Base-by-base conservation (phyloP, 2,113 vertebrate genomes). In the Donacobius atricapilla region DNA sequence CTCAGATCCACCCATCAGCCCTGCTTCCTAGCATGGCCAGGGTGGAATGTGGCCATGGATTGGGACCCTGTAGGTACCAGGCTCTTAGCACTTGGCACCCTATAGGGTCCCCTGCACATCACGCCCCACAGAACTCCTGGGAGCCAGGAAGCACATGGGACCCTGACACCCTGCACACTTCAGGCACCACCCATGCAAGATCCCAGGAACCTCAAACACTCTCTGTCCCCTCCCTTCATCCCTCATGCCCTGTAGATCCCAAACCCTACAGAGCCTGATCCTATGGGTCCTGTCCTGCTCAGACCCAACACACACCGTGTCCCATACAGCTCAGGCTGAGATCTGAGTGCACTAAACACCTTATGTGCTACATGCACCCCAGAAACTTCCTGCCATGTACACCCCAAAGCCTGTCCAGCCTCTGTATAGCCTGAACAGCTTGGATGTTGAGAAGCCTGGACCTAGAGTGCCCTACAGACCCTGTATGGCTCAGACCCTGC, bases 31-130 rank as follows among this genome's bases (percentile, higher is more conserved):
- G 28, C 63, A 28, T 0, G 10, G 66, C 15, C 40, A n/a, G 42
- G 39, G 30, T 1, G 8, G 65, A 39, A 73, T 17, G 13, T 7
- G 30, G 20, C 58, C 1, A 0, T 3, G 24, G 28, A 33, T 11
- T 15, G 47, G 66, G 35, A 89, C 14, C 20, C 31, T 24, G 16
- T 1, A 15, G 42, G 15, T 9, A 37, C 17, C 17, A 20, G 23
- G 33, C 25, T 68, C 40, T 11, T 15, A 22, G 40, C 53, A 11
- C n/a, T 28, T 25, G 21, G 14, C 15, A 18, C 35, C 19, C 37
- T 19, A 6, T 0, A 7, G 1, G 1, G 31, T 23, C 48, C 27
- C 56, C 53, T 23, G 25, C 35, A 14, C 22, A 30, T 63, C 35
- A 37, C 28, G 42, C 19, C 16, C 57, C 37, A 40, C 31, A 35